Conservation (phyloP, 35 echinoderm and acorn worm species). For the Amphiura filiformis region DNA sequence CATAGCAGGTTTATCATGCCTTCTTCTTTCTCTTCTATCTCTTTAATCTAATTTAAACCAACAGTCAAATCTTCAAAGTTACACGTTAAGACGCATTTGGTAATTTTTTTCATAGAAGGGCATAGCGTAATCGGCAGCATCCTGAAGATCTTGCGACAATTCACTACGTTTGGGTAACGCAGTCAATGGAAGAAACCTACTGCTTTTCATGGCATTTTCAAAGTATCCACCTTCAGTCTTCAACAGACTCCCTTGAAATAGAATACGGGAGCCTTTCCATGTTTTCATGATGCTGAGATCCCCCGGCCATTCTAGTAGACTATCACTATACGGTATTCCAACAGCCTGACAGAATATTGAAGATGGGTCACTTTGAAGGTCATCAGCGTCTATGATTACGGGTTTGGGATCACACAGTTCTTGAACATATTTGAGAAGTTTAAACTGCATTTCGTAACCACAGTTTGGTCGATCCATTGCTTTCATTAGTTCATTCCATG, state of each 20-base stretch:
- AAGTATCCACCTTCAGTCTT: slow-evolving; percentile 3
- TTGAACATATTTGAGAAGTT: slow-evolving; percentile 7
- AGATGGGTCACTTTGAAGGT: slow-evolving; percentile 22
- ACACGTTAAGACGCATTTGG: neutral
- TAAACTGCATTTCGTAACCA: slow-evolving; percentile 1
- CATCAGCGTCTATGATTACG: slow-evolving; percentile 36
- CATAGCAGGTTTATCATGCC: too few relatives aligned
- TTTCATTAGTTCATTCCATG: neutral
- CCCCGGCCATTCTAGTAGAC: slow-evolving; percentile 24
- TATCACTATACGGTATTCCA: slow-evolving; percentile 15
- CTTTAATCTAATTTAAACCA: too few relatives aligned
- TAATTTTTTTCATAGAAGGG: slow-evolving; percentile 56
- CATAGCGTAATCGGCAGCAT: slow-evolving; percentile 14
- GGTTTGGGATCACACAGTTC: neutral
- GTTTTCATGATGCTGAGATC: neutral
- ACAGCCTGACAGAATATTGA: slow-evolving; percentile 22
- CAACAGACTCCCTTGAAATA: neutral
- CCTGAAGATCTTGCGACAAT: slow-evolving; percentile 35
- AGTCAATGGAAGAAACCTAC: neutral
- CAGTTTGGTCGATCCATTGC: neutral
- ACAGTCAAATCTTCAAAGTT: too few relatives aligned
- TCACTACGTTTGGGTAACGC: neutral
- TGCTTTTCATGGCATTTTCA: slow-evolving; percentile 25
- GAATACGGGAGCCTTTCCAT: slow-evolving; percentile 7
- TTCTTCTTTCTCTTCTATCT: too few relatives aligned